Percentiles rank a stretch among this genome's conserved stretches.
Evolutionary conservation across 2,888 invertebrate species (phyloP).

Genomic region (Lasioglossum leucozonium): DNA sequence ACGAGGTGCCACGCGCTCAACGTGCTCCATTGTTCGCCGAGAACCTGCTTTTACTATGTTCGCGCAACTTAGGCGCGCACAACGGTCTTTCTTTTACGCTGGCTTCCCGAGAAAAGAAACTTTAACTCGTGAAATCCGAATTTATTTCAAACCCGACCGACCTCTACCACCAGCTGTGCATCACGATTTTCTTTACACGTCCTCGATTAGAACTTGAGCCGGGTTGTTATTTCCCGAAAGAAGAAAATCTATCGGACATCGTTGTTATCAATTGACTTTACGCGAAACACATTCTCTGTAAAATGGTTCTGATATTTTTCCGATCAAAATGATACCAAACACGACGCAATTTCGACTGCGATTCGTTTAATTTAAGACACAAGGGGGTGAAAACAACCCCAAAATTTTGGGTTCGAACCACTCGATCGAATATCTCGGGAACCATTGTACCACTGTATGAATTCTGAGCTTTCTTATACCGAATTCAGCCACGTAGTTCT

Average conservation of each 20-base stretch:
- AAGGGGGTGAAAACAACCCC: too few species aligned
- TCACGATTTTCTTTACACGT: background rate
- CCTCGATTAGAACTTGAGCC: background rate
- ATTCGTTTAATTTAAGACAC: too few species aligned
- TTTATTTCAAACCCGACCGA: background rate
- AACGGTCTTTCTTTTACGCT: conserved; percentile 6
- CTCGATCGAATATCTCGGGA: too few species aligned
- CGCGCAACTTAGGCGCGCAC: background rate
- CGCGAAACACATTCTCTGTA: too few species aligned
- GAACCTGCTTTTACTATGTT: conserved; percentile 3
- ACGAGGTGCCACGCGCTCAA: background rate
- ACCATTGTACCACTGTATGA: too few species aligned
- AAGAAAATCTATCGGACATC: background rate
- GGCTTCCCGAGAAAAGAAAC: background rate
- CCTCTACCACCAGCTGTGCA: background rate
- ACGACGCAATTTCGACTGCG: too few species aligned
- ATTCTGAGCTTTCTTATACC: too few species aligned
- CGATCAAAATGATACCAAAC: too few species aligned
- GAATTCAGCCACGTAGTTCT: too few species aligned
- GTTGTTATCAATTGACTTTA: background rate
- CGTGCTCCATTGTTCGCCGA: background rate
- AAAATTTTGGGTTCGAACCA: too few species aligned
- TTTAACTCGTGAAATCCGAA: conserved; percentile 2
- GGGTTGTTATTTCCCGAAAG: background rate
- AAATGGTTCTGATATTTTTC: too few species aligned